These are phyloP conservation scores for Hyperoodon ampullatus DNA, from an alignment of 2,113 vertebrate species.

Conservation along the genomic window DNA sequence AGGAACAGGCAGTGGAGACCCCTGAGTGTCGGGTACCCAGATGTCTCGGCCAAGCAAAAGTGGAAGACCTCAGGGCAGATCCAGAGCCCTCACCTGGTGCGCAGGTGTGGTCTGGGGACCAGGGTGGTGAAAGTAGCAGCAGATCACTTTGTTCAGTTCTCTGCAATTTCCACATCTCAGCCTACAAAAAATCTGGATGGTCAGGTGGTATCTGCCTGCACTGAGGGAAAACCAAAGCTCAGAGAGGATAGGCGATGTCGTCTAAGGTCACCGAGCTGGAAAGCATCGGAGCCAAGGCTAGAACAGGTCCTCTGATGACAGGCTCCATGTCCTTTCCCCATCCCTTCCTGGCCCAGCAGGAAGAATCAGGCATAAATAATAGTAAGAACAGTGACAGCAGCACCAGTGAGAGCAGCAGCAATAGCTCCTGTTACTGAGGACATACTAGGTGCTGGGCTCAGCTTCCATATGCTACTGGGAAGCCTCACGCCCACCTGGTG, in stretches of 20 bases:
- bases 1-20: background rate
- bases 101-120: background rate
- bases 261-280: background rate
- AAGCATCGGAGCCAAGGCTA: background rate
- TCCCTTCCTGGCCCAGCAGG: background rate
- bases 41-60: background rate
- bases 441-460: fast-evolving
- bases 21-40: fast-evolving
- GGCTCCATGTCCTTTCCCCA: background rate
- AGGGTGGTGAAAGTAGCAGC: background rate
- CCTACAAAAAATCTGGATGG: background rate
- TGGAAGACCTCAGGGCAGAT: background rate
- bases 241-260: background rate
- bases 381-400: background rate
- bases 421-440: background rate
- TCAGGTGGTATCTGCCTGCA: too few relatives aligned
- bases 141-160: fast-evolving
- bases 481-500: background rate
- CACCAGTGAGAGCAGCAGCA: fast-evolving
- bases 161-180: background rate
- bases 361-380: background rate
- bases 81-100: background rate
- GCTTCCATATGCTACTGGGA: fast-evolving
- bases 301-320: background rate
- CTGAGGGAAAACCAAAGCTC: background rate